Evolutionary conservation across 2,888 invertebrate species (phyloP).

Genomic region (Platynereis dumerilii): DNA sequence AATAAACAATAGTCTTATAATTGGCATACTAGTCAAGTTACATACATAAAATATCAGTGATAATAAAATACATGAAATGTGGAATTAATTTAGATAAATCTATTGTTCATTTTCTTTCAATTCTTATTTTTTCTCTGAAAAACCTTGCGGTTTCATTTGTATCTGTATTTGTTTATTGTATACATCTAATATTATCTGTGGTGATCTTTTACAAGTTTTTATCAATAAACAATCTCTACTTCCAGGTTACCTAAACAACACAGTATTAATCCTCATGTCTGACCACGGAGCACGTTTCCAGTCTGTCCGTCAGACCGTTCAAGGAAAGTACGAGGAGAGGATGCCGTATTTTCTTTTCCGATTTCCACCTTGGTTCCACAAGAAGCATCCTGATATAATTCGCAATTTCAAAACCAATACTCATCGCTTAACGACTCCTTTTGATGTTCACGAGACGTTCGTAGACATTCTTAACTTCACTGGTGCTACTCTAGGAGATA

Average conservation of each 20-base stretch:
- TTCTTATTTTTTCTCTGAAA: too few species aligned
- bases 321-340: slow-evolving; percentile 90
- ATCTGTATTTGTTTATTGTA: too few species aligned
- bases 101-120: too few species aligned
- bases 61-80: too few species aligned
- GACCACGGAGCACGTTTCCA: slow-evolving; percentile 88
- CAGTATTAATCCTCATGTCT: slow-evolving; percentile 86
- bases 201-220: too few species aligned
- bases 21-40: too few species aligned
- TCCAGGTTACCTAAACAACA: slow-evolving; percentile 73
- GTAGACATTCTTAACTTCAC: slow-evolving; percentile 71
- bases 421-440: slow-evolving; percentile 80
- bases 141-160: too few species aligned
- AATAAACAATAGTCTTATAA: too few species aligned
- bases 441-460: slow-evolving; percentile 85
- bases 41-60: too few species aligned
- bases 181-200: too few species aligned
- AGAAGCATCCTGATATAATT: slow-evolving; percentile 70
- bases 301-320: slow-evolving; percentile 80
- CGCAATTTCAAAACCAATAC: slow-evolving; percentile 71
- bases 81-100: too few species aligned
- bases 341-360: slow-evolving; percentile 84
- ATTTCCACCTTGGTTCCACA: slow-evolving; percentile 75
- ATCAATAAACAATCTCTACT: too few species aligned
- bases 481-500: slow-evolving; percentile 31